A percentile compares a stretch with the other conserved stretches of the same genome.
Evolutionary conservation across 2,797 vertebrate genomes (phyloP).

Genomic region (Kryptopterus vitreolus): DNA sequence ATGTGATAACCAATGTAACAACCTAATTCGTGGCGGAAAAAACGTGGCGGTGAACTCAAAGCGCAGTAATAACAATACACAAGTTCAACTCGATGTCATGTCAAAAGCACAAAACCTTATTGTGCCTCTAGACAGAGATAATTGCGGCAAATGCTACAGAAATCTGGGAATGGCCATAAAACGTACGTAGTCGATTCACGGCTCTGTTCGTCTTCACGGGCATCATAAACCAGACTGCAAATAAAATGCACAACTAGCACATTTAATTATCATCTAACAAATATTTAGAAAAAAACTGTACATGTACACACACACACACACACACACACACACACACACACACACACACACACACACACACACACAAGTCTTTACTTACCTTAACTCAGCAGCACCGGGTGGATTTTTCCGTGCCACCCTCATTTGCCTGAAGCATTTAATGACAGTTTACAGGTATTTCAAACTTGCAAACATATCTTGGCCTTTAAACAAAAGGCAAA

Average conservation of each 20-base stretch:
- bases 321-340: conserved; percentile 40
- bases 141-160: conserved; percentile 22
- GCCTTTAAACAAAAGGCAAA: conserved; percentile 78
- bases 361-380: conserved; percentile 44
- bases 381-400: conserved; percentile 54
- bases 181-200: conserved; percentile 27
- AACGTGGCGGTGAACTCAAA: conserved; percentile 17
- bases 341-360: conserved; percentile 38
- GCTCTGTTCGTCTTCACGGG: not conserved
- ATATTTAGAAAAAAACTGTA: not conserved
- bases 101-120: not conserved
- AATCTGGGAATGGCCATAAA: not conserved
- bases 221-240: not conserved
- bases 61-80: conserved; percentile 4
- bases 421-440: conserved; percentile 76
- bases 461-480: conserved; percentile 71
- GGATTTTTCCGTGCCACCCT: conserved; percentile 54
- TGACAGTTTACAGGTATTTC: conserved; percentile 73
- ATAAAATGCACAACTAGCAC: conserved; percentile 6
- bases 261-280: not conserved
- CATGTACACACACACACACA: conserved; percentile 41
- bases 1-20: conserved; percentile 38
- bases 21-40: not conserved
- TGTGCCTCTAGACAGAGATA: conserved; percentile 34
- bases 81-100: not conserved